Conservation (phyloP, 1,140 invertebrate species). For the Panulirus ornatus region DNA sequence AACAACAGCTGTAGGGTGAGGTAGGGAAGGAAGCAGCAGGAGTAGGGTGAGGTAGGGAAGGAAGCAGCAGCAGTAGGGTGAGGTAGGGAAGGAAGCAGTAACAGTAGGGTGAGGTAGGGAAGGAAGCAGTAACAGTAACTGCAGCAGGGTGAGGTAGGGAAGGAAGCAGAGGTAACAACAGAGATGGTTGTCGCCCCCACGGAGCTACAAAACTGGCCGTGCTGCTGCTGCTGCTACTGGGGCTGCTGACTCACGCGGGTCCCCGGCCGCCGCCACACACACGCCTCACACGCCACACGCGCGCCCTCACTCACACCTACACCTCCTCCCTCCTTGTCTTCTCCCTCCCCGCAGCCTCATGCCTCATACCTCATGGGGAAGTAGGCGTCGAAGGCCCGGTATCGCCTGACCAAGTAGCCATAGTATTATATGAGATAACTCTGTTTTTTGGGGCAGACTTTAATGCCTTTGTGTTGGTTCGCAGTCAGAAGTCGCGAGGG, state of each 20-base stretch:
- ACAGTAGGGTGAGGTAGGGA: too few species aligned
- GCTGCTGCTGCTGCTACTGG: too few species aligned
- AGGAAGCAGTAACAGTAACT: neutral
- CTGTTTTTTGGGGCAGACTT: too few species aligned
- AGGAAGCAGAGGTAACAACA: constrained; percentile 34
- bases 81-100: neutral
- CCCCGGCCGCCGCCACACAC: too few species aligned
- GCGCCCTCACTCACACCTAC: neutral
- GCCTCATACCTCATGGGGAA: neutral
- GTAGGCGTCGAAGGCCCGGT: too few species aligned
- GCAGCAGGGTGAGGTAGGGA: neutral
- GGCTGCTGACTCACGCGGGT: neutral
- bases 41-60: neutral
- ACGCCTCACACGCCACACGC: neutral
- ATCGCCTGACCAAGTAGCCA: too few species aligned
- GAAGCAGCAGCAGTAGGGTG: neutral
- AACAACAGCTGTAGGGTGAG: neutral
- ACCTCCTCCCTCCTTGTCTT: neutral
- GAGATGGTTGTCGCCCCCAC: neutral
- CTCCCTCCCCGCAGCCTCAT: neutral
- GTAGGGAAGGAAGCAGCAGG: constrained; percentile 15
- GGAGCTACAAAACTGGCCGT: constrained; percentile 1
- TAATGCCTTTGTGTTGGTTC: neutral
- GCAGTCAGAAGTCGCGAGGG: neutral
- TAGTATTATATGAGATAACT: too few species aligned